Percentiles rank a stretch among this genome's conserved stretches.
These are phyloP conservation scores for Pantala flavescens DNA, from an alignment of 1,140 invertebrate species.

Conservation along the genomic window DNA sequence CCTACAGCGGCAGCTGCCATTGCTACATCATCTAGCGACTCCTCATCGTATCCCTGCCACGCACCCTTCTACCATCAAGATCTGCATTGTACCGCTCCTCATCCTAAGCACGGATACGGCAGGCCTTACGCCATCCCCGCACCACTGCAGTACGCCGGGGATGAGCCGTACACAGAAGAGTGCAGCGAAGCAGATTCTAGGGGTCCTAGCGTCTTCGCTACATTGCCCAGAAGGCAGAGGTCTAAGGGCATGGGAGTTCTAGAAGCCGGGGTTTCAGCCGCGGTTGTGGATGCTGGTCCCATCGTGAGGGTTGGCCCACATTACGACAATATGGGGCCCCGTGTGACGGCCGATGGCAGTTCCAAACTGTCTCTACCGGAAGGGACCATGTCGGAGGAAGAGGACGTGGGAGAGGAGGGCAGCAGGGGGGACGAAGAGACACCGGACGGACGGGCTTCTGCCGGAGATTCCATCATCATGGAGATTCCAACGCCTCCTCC, in stretches of 20 bases:
- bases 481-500: constrained; percentile 11
- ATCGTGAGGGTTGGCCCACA: constrained; percentile 36
- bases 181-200: constrained; percentile 16
- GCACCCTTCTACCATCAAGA: constrained; percentile 9
- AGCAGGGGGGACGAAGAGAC: background rate
- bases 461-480: background rate
- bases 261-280: background rate
- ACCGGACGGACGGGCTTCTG: background rate
- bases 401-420: background rate
- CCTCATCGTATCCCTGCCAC: background rate
- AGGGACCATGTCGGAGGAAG: background rate
- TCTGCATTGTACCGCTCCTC: constrained; percentile 7
- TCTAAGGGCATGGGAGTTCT: constrained; percentile 26
- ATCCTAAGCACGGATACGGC: background rate
- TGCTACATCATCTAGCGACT: constrained; percentile 26
- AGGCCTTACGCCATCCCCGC: background rate
- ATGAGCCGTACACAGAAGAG: constrained; percentile 20
- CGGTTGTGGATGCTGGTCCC: background rate
- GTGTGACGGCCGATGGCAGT: constrained; percentile 73
- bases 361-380: constrained; percentile 71
- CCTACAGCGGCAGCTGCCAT: constrained; percentile 24
- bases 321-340: constrained; percentile 81
- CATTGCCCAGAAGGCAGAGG: constrained; percentile 42
- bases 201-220: constrained; percentile 43
- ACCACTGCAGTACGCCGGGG: background rate